Percentiles rank a stretch among this genome's conserved stretches.
These are phyloP conservation scores for Chrysodeixis includens DNA, from an alignment of 2,888 invertebrate species.

Conservation along the genomic window DNA sequence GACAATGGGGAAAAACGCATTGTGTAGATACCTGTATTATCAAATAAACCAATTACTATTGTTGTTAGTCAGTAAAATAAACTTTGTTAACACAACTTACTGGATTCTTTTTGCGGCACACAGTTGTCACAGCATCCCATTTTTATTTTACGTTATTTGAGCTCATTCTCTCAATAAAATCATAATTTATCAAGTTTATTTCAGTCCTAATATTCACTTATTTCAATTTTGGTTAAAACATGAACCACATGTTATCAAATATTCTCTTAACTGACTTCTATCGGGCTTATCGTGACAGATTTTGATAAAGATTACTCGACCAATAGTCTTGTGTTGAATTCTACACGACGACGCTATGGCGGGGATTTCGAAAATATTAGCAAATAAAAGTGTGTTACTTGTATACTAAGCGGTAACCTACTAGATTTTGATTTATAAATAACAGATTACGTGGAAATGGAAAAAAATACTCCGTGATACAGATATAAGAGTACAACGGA, in stretches of 20 bases:
- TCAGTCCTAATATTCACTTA: constrained; percentile 15
- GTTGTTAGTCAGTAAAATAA: neutral
- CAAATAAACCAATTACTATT: neutral
- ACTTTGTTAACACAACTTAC: constrained; percentile 71
- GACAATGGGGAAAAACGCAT: neutral
- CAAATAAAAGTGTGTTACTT: neutral
- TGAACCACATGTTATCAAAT: constrained; percentile 19
- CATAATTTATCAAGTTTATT: constrained; percentile 14
- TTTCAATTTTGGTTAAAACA: constrained; percentile 20
- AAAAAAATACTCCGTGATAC: neutral
- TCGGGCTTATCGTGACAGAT: constrained; percentile 43
- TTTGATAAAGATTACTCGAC: constrained; percentile 48
- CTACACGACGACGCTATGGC: constrained; percentile 16
- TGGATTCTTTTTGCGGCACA: constrained; percentile 76
- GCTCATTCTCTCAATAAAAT: constrained; percentile 27
- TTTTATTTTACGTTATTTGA: constrained; percentile 39
- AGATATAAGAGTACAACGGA: neutral
- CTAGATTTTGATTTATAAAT: neutral
- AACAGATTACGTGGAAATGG: neutral
- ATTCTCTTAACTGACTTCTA: constrained; percentile 19
- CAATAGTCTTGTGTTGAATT: constrained; percentile 33
- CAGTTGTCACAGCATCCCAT: constrained; percentile 83
- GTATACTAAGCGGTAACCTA: neutral
- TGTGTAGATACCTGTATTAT: neutral
- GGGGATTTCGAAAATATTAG: neutral